Percentiles rank a stretch among this genome's conserved stretches.
These are phyloP conservation scores for Rosalia funebris DNA, from an alignment of 2,888 invertebrate genomes.

Conservation along the genomic window DNA sequence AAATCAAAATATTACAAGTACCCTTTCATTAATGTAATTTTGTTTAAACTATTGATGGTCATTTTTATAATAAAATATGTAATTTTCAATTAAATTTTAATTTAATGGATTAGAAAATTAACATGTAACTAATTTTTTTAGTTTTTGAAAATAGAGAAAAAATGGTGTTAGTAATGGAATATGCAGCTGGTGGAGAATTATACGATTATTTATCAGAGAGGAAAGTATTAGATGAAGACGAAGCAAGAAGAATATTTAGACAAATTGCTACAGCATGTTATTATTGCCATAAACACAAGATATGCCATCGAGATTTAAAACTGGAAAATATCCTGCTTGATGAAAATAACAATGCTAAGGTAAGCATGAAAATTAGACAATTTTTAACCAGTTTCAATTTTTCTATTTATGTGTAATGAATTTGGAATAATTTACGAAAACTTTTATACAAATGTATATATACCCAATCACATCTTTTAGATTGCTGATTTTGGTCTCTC, in stretches of 20 bases:
- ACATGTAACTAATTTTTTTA: no score
- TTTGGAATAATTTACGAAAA: background rate
- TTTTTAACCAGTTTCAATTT: no score
- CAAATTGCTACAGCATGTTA: slow-evolving; percentile 97
- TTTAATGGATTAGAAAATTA: no score
- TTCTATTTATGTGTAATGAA: no score
- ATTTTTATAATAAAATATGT: no score
- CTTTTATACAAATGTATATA: background rate
- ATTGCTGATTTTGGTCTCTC: slow-evolving; percentile 99
- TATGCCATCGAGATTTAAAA: slow-evolving; percentile 96
- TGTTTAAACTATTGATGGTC: no score
- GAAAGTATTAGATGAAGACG: slow-evolving; percentile 90
- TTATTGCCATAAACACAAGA: slow-evolving; percentile 98
- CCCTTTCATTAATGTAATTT: no score
- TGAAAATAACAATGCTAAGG: slow-evolving; percentile 94
- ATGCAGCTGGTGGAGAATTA: slow-evolving; percentile 97
- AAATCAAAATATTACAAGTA: no score
- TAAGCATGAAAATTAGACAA: slow-evolving; percentile 58
- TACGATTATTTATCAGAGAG: slow-evolving; percentile 96
- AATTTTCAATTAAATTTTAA: no score
- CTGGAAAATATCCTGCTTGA: slow-evolving; percentile 94
- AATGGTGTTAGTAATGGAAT: slow-evolving; percentile 99
- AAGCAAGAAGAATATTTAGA: slow-evolving; percentile 93
- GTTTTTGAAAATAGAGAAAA: slow-evolving; percentile 99
- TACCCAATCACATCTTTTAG: slow-evolving; percentile 63